Evolutionary conservation across 2,113 vertebrate genomes (phyloP).

Genomic region (Gorsachius goisagi): DNA sequence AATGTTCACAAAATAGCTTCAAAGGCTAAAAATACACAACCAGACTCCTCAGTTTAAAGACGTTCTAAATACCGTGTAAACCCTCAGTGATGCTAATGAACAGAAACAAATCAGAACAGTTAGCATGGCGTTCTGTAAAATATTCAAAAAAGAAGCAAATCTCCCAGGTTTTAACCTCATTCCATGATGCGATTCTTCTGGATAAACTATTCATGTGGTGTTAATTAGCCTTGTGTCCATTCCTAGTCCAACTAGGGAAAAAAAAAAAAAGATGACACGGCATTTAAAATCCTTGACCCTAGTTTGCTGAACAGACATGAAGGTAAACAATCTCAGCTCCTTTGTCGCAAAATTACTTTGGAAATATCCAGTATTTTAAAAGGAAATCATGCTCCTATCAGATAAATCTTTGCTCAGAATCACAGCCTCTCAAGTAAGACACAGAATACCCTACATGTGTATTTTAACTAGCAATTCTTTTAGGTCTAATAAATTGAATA

Average conservation of each 20-base stretch:
- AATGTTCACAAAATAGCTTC: not conserved
- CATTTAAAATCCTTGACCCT: not conserved
- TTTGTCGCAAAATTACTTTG: not conserved
- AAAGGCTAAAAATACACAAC: not conserved
- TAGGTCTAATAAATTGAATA: not conserved
- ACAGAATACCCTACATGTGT: not conserved
- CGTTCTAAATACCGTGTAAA: not conserved
- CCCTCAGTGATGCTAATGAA: not conserved
- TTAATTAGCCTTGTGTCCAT: not conserved
- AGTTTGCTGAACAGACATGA: not conserved
- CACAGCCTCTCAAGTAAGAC: not conserved
- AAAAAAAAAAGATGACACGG: not conserved
- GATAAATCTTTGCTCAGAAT: not conserved
- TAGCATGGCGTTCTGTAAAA: not conserved
- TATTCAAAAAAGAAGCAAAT: not conserved
- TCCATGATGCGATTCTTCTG: not conserved
- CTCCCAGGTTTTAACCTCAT: not conserved
- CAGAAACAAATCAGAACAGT: not conserved
- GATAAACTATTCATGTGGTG: not conserved
- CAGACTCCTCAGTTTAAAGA: not conserved
- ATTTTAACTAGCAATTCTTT: not conserved
- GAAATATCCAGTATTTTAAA: not conserved
- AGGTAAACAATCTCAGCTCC: not conserved
- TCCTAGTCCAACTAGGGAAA: not conserved
- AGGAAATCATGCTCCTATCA: not conserved